Conservation (phyloP, 2,113 vertebrate genomes). For the Haliaeetus leucogaster region DNA sequence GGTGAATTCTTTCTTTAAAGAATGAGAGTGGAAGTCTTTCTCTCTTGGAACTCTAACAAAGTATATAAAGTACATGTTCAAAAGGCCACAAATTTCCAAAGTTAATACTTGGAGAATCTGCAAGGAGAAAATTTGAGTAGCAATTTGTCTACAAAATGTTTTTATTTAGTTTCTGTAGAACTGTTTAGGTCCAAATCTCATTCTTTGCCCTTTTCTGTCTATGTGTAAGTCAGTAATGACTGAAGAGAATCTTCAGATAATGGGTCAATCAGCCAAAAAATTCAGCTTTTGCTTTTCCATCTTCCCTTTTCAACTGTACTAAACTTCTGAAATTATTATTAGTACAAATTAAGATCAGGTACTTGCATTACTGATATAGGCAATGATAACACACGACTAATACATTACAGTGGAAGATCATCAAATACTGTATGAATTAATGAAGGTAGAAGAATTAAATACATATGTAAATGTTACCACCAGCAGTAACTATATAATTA, state of each 20-base stretch:
- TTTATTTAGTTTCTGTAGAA: not conserved
- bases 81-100: not conserved
- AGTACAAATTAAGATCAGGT: not conserved
- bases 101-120: not conserved
- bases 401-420: not conserved
- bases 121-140: not conserved
- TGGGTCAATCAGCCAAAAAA: not conserved
- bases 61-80: not conserved
- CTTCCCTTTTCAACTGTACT: not conserved
- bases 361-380: not conserved
- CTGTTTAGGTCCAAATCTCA: not conserved
- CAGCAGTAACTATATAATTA: not conserved
- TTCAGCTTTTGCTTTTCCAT: not conserved
- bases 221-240: accelerated
- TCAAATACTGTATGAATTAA: not conserved
- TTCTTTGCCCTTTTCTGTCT: not conserved
- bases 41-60: not conserved
- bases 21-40: not conserved
- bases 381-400: not conserved
- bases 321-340: not conserved
- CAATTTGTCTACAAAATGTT: not conserved
- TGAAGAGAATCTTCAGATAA: not conserved
- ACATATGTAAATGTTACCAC: not conserved
- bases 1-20: not conserved
- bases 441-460: not conserved